phyloP scores from a whole-genome alignment of 2,888 invertebrate genomes.

The Perizoma flavofasciatum region DNA sequence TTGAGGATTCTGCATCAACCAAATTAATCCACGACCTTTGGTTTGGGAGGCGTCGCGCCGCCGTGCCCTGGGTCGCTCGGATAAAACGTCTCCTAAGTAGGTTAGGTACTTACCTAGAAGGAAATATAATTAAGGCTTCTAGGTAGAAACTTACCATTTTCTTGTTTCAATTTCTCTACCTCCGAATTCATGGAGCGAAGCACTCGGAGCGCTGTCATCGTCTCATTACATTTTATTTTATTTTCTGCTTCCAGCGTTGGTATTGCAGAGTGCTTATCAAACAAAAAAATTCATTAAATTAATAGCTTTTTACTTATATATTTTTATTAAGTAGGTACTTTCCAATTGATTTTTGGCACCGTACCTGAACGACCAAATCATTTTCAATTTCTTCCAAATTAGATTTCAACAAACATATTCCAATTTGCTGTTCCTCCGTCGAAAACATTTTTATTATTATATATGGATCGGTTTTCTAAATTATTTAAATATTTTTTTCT shows the following conservation, averaged over 20 bases:
- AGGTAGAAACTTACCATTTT: conserved; percentile 50
- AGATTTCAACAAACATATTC: conserved; percentile 67
- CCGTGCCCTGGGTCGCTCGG: too few relatives aligned
- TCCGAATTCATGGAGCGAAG: conserved; percentile 57
- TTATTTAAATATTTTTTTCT: conserved; percentile 1
- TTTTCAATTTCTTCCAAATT: conserved; percentile 68
- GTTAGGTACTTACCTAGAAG: too few relatives aligned
- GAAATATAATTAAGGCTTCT: too few relatives aligned
- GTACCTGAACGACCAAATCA: conserved; percentile 62
- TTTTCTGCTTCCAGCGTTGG: conserved; percentile 64
- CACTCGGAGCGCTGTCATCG: conserved; percentile 52
- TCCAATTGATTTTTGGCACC: background rate
- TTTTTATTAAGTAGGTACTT: background rate
- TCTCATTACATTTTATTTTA: conserved; percentile 60
- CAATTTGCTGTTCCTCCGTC: conserved; percentile 66
- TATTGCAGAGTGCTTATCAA: conserved; percentile 54
- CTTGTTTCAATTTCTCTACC: conserved; percentile 55
- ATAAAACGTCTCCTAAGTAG: too few relatives aligned
- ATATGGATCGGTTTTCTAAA: background rate
- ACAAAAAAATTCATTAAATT: background rate
- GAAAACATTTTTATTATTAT: conserved; percentile 57
- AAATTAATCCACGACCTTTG: too few relatives aligned
- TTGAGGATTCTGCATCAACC: too few relatives aligned
- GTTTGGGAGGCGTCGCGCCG: too few relatives aligned
- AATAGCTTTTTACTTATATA: background rate